Evolutionary conservation across 2,113 vertebrate species (phyloP), one percentile per base, ranked within the genome.

Genomic region (Sigmodon hispidus): DNA sequence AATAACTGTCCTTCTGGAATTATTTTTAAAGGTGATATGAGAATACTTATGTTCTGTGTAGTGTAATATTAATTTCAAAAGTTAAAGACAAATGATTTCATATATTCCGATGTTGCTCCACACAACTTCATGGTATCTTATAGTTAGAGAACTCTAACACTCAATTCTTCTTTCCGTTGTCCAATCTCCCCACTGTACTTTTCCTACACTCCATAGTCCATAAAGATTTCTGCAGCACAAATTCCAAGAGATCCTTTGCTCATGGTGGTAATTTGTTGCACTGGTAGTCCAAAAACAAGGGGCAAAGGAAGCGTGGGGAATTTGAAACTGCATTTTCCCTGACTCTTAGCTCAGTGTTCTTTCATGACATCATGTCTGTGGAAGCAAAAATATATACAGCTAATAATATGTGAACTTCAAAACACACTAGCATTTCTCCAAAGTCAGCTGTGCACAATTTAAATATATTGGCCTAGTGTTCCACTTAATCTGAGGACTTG

Each of bases 41-140:
- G 17, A 36, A 16, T 85, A 6, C 7, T 52, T 76, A 29, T 67
- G 34, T 95, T 31, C 57, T 69, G 26, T 61, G 24, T 55, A 85
- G 43, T 77, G n/a, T 3, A 57, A 76, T 89, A 91, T 75, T 95
- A 92, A 69, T 29, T 81, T 55, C 43, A 92, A 93, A 95, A 94
- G 40, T 85, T 94, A 96, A 93, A 94, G 87, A 90, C 45, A 94
- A 72, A 36, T 94, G 50, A 72, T 91, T 97, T 94, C 48, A 67
- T 65, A 70, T 77, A 95, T 93, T 70, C 36, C 50, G n/a, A 2
- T 89, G 96, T 91, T 61, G 75, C 36, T 61, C 65, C 89, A 87
- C 5, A 90, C 50, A 83, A 45, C 22, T 69, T 61, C 21, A 45
- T 52, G 83, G 3, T 70, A 65, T 69, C 59, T 90, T 6, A 40